Evolutionary conservation across 2,113 vertebrate genomes (phyloP).

Genomic region (Mesoclemmys tuberculata): DNA sequence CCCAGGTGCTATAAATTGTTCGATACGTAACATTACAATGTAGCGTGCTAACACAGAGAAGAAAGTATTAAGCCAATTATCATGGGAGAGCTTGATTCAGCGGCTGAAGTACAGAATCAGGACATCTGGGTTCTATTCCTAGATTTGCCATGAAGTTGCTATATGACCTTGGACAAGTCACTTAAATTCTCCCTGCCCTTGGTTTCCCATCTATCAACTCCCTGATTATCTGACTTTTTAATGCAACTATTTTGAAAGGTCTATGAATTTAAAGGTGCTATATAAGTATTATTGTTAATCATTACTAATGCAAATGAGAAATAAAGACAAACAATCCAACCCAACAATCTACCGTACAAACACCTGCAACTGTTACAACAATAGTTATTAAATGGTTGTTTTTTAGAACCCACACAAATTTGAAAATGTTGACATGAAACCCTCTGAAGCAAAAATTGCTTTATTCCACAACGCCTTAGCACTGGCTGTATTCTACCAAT

Average conservation of each 20-base stretch:
- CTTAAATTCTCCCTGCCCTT: not conserved
- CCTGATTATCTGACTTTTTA: not conserved
- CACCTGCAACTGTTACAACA: not conserved
- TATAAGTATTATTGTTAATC: not conserved
- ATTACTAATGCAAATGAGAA: not conserved
- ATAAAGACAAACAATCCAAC: not conserved
- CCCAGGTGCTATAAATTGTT: not conserved
- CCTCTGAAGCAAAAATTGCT: not conserved
- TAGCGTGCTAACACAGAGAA: not conserved
- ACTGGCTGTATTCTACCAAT: not conserved
- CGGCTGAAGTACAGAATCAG: not conserved
- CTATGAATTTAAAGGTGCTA: not conserved
- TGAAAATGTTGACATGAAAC: not conserved
- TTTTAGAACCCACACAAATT: not conserved
- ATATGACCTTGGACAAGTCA: not conserved
- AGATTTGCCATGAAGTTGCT: not conserved
- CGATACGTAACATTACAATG: not conserved
- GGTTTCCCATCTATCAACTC: not conserved
- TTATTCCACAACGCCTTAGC: not conserved
- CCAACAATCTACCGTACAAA: accelerated
- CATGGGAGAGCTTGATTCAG: not conserved
- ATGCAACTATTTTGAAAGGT: not conserved
- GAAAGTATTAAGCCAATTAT: not conserved
- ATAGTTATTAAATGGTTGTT: not conserved
- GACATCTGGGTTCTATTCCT: not conserved